A percentile compares a stretch with the other conserved stretches of the same genome.
Evolutionary conservation across 2,113 vertebrate genomes (phyloP).

Genomic region (Xiphorhynchus elegans): DNA sequence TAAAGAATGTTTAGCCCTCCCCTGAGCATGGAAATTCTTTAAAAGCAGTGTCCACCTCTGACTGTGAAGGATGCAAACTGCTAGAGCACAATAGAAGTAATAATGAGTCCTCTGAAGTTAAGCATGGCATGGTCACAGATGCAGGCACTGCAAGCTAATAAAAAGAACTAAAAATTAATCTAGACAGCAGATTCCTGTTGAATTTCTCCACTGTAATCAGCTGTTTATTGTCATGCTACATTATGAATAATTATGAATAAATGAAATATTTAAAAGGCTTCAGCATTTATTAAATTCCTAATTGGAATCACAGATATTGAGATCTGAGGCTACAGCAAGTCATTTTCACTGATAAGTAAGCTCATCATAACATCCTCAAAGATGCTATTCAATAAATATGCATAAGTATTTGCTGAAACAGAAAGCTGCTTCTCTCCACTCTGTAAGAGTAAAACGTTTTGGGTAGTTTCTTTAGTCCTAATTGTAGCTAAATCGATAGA

Average conservation of each 20-base stretch:
- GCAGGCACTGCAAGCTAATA: background rate
- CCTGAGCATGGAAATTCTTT: background rate
- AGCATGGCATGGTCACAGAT: background rate
- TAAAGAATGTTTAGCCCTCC: background rate
- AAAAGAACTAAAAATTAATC: background rate
- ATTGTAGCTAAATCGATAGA: background rate
- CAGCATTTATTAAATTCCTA: conserved; percentile 46
- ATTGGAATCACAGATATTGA: conserved; percentile 48
- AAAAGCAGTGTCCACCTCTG: background rate
- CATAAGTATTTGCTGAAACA: background rate
- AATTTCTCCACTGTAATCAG: conserved; percentile 14
- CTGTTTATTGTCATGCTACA: conserved; percentile 35
- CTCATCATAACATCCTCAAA: conserved; percentile 40
- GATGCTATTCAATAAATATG: conserved; percentile 32
- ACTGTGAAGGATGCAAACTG: background rate
- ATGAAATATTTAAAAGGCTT: conserved; percentile 6
- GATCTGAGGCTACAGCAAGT: conserved; percentile 33
- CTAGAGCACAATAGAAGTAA: background rate
- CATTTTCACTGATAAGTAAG: conserved; percentile 31
- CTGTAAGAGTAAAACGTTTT: background rate
- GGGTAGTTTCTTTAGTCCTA: background rate
- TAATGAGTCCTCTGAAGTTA: conserved; percentile 29
- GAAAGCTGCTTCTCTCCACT: background rate
- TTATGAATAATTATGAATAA: conserved; percentile 52
- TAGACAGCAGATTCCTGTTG: background rate